Conservation (phyloP, 2,113 vertebrate genomes). For the Gnathonemus echidnorhynchus region DNA sequence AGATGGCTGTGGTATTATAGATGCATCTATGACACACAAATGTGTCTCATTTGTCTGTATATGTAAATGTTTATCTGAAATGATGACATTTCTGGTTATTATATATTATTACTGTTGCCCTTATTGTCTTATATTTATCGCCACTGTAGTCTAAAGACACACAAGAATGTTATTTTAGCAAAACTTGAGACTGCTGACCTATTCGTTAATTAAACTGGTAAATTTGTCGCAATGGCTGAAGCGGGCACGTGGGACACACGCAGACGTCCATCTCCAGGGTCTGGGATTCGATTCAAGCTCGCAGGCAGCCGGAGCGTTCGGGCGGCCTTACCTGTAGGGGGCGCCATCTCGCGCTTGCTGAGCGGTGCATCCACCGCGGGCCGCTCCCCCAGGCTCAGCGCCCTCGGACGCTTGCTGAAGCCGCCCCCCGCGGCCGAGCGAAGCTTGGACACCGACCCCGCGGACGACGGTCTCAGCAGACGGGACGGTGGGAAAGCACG, state of each 20-base stretch:
- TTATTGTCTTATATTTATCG: background rate
- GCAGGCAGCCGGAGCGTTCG: background rate
- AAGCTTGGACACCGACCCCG: background rate
- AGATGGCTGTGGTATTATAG: background rate
- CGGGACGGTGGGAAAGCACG: background rate
- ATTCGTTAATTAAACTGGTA: background rate
- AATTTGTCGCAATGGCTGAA: background rate
- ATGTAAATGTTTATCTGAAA: background rate
- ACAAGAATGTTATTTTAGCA: background rate
- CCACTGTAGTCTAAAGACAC: background rate
- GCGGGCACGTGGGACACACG: background rate
- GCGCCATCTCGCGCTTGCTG: background rate
- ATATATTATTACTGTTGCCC: background rate
- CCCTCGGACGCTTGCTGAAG: background rate
- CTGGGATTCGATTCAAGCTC: background rate
- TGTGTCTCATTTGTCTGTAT: background rate
- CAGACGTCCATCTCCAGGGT: background rate
- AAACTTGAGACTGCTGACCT: background rate
- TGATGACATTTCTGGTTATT: background rate
- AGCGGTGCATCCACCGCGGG: background rate
- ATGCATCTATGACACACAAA: no score
- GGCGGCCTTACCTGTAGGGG: background rate
- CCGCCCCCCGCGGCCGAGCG: background rate
- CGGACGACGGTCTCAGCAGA: background rate
- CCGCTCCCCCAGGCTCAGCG: background rate